phyloP scores from a whole-genome alignment of 2,113 vertebrate species.

The Capreolus pygargus region DNA sequence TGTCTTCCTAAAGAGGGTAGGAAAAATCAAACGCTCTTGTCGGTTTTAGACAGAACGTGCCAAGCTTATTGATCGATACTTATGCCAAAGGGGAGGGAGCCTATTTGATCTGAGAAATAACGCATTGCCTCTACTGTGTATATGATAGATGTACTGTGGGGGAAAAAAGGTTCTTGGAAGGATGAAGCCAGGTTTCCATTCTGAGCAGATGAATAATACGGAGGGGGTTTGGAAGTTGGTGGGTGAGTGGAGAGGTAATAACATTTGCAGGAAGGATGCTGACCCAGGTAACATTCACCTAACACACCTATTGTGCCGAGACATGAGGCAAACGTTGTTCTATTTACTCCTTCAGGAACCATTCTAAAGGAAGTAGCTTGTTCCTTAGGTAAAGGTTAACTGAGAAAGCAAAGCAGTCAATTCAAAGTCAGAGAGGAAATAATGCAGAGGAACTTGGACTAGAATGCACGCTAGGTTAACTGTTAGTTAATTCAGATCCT shows the following conservation, averaged over 20 bases:
- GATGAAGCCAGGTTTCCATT: background rate
- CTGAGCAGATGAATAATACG: background rate
- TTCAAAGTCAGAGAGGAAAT: background rate
- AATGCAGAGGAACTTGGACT: background rate
- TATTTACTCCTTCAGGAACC: background rate
- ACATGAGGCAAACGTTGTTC: rapidly evolving
- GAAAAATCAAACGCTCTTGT: background rate
- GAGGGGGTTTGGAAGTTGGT: background rate
- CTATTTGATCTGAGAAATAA: background rate
- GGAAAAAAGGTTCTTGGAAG: background rate
- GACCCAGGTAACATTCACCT: background rate
- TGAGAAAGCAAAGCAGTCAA: background rate
- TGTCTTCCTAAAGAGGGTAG: background rate
- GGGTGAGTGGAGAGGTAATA: background rate
- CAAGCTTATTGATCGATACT: background rate
- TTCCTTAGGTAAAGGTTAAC: background rate
- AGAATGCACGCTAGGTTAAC: background rate
- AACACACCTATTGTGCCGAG: background rate
- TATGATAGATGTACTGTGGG: background rate
- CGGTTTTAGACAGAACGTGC: background rate
- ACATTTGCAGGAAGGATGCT: background rate
- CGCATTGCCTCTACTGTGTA: background rate
- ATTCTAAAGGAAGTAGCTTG: background rate
- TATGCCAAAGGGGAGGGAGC: background rate
- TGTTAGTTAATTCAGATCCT: background rate